These are phyloP conservation scores for Psittacula derbiana DNA, from an alignment of 2,797 vertebrate genomes.

Conservation along the genomic window DNA sequence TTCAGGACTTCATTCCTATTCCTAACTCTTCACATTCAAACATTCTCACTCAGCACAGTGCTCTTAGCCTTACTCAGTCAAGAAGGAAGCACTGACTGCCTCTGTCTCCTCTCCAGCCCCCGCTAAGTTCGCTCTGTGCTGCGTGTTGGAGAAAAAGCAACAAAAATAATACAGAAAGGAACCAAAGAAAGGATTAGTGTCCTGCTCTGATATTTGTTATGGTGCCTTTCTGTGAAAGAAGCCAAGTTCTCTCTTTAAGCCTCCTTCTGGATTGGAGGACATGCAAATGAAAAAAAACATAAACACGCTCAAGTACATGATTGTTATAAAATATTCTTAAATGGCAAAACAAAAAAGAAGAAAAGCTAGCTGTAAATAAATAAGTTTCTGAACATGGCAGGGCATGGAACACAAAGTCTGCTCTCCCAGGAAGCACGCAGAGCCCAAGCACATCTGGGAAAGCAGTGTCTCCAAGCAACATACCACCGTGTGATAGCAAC, in stretches of 20 bases:
- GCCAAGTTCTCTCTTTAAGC: background rate
- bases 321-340: background rate
- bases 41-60: background rate
- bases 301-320: rapidly evolving
- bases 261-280: background rate
- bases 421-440: background rate
- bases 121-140: rapidly evolving
- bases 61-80: background rate
- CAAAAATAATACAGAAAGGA: background rate
- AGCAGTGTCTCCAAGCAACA: background rate
- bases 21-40: background rate
- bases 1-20: background rate
- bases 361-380: background rate
- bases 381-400: background rate
- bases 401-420: background rate
- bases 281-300: background rate
- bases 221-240: background rate
- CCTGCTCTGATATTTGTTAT: background rate
- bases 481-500: background rate
- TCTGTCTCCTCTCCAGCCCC: background rate
- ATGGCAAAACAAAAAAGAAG: background rate
- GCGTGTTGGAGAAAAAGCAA: background rate
- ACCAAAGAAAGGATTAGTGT: background rate
- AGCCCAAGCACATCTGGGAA: background rate
- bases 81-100: background rate